Conservation (phyloP, 2,113 vertebrate genomes). For the western clawed frog (Xenopus tropicalis) region DNA sequence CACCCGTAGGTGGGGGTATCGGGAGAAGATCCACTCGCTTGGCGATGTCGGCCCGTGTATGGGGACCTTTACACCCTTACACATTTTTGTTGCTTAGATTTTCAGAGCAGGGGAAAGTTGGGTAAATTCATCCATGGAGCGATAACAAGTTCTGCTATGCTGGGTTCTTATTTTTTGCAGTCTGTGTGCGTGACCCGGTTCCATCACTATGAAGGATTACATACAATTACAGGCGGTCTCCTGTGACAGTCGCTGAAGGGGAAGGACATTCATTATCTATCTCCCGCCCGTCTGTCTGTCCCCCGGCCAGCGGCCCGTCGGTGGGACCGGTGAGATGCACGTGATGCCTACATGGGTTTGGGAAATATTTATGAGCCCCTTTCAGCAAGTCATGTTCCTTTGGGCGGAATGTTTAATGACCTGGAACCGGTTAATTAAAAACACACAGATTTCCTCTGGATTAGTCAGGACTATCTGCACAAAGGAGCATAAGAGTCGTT, state of each 20-base stretch:
- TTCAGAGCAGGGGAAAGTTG: too few species aligned
- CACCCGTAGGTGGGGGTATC: too few species aligned
- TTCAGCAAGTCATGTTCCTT: conserved; percentile 7
- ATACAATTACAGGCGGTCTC: conserved; percentile 19
- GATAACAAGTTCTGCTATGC: too few species aligned
- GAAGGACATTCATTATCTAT: conserved; percentile 4
- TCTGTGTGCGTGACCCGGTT: conserved; percentile 9
- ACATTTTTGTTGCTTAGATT: too few species aligned
- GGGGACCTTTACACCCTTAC: too few species aligned
- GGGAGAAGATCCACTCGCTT: too few species aligned
- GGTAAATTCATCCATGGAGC: too few species aligned
- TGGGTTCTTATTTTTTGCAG: too few species aligned
- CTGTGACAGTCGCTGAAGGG: conserved; percentile 19
- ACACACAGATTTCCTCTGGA: conserved; percentile 13
- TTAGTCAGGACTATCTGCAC: too few species aligned
- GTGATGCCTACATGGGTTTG: conserved; percentile 12
- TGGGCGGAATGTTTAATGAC: conserved; percentile 12
- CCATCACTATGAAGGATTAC: conserved; percentile 30
- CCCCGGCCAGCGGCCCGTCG: conserved; percentile 2
- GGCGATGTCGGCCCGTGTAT: too few species aligned
- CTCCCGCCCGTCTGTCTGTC: conserved; percentile 3
- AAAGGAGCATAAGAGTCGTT: too few species aligned
- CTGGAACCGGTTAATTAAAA: conserved; percentile 14
- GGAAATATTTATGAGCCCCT: conserved; percentile 16
- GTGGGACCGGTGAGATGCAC: conserved; percentile 2